Conservation (phyloP, 2,888 invertebrate genomes). For the Drosophila neutralis region DNA sequence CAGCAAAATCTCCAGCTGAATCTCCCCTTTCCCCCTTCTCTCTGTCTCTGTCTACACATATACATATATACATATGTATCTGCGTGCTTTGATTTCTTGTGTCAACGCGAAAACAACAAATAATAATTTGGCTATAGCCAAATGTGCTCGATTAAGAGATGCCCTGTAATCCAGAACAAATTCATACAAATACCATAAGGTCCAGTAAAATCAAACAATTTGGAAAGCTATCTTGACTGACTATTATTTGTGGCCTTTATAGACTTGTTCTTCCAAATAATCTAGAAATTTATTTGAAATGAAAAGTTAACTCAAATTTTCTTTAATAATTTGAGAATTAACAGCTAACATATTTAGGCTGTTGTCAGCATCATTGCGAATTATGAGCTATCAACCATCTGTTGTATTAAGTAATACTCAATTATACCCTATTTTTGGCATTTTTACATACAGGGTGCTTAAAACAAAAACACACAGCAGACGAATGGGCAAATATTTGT, state of each 20-base stretch:
- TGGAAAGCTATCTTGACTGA: accelerated
- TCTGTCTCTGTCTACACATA: not conserved
- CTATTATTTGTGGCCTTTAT: accelerated
- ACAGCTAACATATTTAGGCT: not conserved
- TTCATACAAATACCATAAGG: not conserved
- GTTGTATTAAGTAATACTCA: not conserved
- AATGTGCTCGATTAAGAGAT: not conserved
- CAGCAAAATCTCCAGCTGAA: slow-evolving; percentile 11
- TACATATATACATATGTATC: not conserved
- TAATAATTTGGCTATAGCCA: not conserved
- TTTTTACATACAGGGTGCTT: not conserved
- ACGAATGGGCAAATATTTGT: slow-evolving; percentile 69
- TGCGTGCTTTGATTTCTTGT: slow-evolving; percentile 67
- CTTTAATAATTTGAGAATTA: not conserved
- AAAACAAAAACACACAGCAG: slow-evolving; percentile 16
- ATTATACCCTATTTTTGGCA: not conserved
- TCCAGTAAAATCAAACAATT: not conserved
- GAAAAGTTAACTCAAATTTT: not conserved
- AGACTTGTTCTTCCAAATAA: not conserved
- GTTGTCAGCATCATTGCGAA: not conserved
- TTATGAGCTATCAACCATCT: not conserved
- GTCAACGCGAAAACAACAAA: slow-evolving; percentile 63
- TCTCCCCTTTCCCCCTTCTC: not conserved
- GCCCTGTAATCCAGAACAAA: not conserved
- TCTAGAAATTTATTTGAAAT: not conserved